Evolutionary conservation across 2,888 invertebrate genomes (phyloP), one percentile per base, ranked within the genome.

Genomic region (Laothoe populi): DNA sequence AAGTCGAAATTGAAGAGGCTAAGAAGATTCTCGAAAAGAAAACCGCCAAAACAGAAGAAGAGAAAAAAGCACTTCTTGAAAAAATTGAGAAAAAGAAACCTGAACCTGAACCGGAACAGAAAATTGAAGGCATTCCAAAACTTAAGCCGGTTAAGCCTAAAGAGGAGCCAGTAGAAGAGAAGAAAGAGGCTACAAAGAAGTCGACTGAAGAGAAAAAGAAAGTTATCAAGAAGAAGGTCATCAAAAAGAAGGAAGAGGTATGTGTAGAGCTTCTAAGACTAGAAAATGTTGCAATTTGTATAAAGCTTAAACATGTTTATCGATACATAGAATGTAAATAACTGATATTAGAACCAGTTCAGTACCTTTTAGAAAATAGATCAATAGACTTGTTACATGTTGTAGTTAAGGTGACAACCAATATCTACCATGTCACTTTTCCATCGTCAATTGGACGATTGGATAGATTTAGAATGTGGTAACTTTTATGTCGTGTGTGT

Each of bases 121-220:
- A 94, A 83, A 91, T 94, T 77, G 95, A 94, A 86, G 94, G 94
- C 81, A 91, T 94, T 82, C 94, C 94, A 75, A 94, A 94, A 87
- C 88, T 94, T 24, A 94, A 93, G 76, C 83, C 94, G 62, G 88
- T 94, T 4, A 93, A 93, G 71, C 90, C 91, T 19, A 93, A 93
- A 77, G 93, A 93, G 68, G 92, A 91, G 75, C 82, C 87, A 16
- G 86, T 84, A 21, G 88, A 88, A 63, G 90, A 87, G 72, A 88
- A 91, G 79, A 90, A 93, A 71, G 90, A 89, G 70, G 84, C 84
- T 49, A 79, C 81, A 63, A 78, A 82, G 63, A 93, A 93, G 77
- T 93, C 93, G 75, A 91, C 92, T 64, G 87, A 87, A 66, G 90
- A 93, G 74, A 88, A 85, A 74, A 89, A 92, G 75, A 93, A 92